Evolutionary conservation across 2,113 vertebrate species (phyloP).

Genomic region (Edolisoma coerulescens): DNA sequence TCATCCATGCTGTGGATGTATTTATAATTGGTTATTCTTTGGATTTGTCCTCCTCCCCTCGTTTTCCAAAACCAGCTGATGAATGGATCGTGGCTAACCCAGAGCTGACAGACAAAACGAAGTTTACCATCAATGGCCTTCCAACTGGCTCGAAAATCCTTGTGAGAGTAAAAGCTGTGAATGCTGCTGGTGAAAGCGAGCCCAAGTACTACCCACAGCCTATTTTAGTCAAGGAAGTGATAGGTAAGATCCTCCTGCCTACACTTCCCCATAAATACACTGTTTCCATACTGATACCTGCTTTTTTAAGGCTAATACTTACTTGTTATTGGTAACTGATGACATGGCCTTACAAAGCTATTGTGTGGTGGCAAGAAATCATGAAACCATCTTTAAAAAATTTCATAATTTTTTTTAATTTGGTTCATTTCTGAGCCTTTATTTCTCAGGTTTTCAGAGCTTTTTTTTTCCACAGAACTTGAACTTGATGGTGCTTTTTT

Average conservation of each 20-base stretch:
- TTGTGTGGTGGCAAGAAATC: background rate
- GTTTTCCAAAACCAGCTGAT: constrained; percentile 72
- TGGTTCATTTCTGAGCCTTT: background rate
- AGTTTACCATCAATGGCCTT: constrained; percentile 87
- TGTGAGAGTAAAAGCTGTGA: constrained; percentile 91
- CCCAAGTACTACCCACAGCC: constrained; percentile 86
- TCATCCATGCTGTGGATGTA: background rate
- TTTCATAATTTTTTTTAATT: background rate
- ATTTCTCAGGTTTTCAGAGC: background rate
- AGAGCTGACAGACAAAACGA: constrained; percentile 91
- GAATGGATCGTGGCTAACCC: constrained; percentile 86
- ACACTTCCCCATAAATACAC: background rate
- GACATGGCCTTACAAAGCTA: background rate
- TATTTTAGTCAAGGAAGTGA: constrained; percentile 91
- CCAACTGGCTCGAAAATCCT: constrained; percentile 83
- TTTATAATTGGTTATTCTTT: background rate
- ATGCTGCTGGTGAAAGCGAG: constrained; percentile 85
- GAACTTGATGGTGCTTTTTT: background rate
- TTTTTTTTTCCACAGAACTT: background rate
- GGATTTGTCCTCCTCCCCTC: background rate
- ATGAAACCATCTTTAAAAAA: background rate
- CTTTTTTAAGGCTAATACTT: background rate
- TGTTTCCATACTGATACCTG: background rate
- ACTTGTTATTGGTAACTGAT: background rate
- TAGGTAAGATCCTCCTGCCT: constrained; percentile 77